Conservation (phyloP, 1,140 invertebrate species). For the Caenorhabditis briggsae region DNA sequence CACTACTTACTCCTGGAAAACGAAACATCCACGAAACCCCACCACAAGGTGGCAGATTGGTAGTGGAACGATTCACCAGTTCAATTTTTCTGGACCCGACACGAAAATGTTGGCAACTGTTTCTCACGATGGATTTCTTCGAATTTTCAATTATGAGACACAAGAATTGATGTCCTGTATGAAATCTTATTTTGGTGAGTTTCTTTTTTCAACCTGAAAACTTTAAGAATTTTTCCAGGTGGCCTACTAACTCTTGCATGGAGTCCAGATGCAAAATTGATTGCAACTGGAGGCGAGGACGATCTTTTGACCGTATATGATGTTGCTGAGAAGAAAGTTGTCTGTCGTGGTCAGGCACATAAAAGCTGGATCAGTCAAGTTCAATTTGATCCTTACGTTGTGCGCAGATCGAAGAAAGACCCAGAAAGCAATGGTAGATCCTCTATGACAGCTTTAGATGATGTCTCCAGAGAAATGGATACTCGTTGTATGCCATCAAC, state of each 20-base stretch:
- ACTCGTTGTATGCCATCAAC: conserved; percentile 8
- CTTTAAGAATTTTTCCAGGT: conserved; percentile 79
- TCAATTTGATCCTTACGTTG: conserved; percentile 93
- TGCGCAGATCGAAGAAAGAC: conserved; percentile 80
- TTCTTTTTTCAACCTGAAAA: not conserved
- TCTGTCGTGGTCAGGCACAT: conserved; percentile 91
- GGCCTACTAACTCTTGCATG: conserved; percentile 93
- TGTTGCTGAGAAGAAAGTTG: conserved; percentile 87
- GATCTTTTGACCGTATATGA: conserved; percentile 98
- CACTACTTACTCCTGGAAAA: conserved; percentile 93
- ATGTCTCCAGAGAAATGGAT: not conserved
- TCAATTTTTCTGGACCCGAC: conserved; percentile 91
- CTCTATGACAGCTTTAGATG: not conserved
- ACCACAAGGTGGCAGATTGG: conserved; percentile 88
- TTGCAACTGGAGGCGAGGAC: conserved; percentile 97
- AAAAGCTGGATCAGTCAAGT: conserved; percentile 85
- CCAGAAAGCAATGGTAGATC: not conserved
- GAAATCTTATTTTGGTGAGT: conserved; percentile 82
- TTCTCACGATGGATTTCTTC: conserved; percentile 91
- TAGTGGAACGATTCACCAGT: conserved; percentile 91
- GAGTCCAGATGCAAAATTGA: conserved; percentile 94
- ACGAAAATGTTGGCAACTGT: conserved; percentile 91
- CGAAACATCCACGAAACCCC: conserved; percentile 94
- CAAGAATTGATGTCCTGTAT: conserved; percentile 91
- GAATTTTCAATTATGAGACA: conserved; percentile 95